Conservation (phyloP, 2,797 vertebrate genomes). For the Euphonia xanthogaster region DNA sequence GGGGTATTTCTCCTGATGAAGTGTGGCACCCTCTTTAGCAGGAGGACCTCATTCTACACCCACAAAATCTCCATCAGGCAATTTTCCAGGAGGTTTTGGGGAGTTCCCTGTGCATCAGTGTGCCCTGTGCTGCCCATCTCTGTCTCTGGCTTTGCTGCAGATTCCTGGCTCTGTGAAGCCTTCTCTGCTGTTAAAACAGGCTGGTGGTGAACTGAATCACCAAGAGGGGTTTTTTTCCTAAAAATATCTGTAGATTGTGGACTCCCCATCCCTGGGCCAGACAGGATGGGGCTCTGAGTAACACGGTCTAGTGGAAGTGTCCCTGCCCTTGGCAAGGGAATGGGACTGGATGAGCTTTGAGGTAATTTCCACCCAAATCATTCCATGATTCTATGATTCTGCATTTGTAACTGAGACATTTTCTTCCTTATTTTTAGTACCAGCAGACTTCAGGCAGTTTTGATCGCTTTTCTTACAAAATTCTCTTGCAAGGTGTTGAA, state of each 20-base stretch:
- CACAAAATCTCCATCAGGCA: neutral
- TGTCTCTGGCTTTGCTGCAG: neutral
- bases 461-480: neutral
- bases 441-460: neutral
- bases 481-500: neutral
- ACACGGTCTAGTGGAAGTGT: neutral
- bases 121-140: rapidly evolving
- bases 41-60: neutral
- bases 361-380: neutral
- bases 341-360: neutral
- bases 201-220: neutral
- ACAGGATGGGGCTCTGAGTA: neutral
- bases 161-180: neutral
- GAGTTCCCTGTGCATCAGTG: neutral
- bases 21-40: neutral
- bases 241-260: neutral
- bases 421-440: neutral
- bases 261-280: neutral
- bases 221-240: neutral
- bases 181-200: neutral
- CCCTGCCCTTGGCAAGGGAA: neutral
- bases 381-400: neutral
- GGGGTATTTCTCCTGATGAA: neutral
- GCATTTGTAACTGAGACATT: neutral
- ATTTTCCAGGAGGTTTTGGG: neutral